These are phyloP conservation scores for Lampropteryx suffumata DNA, from an alignment of 2,888 invertebrate genomes.

Conservation along the genomic window DNA sequence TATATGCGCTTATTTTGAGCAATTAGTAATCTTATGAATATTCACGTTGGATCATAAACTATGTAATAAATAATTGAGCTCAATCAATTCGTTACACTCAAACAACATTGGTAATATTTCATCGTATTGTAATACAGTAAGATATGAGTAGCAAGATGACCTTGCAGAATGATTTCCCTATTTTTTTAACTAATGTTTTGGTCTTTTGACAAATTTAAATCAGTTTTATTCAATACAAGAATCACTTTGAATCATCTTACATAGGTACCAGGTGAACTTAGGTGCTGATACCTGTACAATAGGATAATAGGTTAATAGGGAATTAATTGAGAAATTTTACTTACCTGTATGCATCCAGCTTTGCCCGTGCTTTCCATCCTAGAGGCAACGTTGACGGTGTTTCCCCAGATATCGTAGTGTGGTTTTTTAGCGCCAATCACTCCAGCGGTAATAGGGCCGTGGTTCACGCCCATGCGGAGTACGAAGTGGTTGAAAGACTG, in stretches of 20 bases:
- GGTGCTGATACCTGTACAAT: too few relatives aligned
- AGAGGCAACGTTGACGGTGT: conserved; percentile 98
- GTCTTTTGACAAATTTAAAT: too few relatives aligned
- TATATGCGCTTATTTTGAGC: conserved; percentile 7
- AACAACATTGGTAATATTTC: too few relatives aligned
- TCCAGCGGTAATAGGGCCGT: conserved; percentile 97
- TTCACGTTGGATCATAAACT: not conserved
- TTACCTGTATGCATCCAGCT: conserved; percentile 95
- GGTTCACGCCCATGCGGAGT: conserved; percentile 96
- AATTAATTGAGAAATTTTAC: too few relatives aligned
- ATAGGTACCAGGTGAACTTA: too few relatives aligned
- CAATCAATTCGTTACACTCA: not conserved
- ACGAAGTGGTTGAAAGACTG: conserved; percentile 98
- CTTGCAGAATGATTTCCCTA: too few relatives aligned
- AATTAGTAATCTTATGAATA: not conserved
- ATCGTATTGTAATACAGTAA: too few relatives aligned
- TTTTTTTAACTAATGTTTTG: too few relatives aligned
- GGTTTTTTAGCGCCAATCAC: conserved; percentile 97
- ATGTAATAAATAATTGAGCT: not conserved
- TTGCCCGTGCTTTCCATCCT: conserved; percentile 99
- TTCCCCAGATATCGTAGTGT: conserved; percentile 98
- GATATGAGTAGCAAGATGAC: too few relatives aligned
- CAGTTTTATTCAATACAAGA: too few relatives aligned
- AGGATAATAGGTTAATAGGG: too few relatives aligned
- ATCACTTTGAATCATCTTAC: too few relatives aligned